Percentiles rank a stretch among this genome's conserved stretches.
These are phyloP conservation scores for Peromyscus leucopus DNA, from an alignment of 2,113 vertebrate species.

Conservation along the genomic window DNA sequence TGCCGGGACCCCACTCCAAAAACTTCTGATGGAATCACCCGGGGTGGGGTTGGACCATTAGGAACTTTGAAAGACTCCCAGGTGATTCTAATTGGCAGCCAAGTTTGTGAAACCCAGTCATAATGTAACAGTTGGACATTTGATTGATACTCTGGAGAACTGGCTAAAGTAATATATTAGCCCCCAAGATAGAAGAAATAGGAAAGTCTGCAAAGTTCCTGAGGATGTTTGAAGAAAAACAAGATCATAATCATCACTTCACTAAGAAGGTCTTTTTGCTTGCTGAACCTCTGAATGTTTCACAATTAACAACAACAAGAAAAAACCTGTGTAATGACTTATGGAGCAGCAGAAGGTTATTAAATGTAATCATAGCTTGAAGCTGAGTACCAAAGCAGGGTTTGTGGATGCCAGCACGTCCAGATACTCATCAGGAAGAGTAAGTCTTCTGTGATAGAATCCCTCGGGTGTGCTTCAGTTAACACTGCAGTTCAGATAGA, in stretches of 20 bases:
- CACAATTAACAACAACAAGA: not conserved
- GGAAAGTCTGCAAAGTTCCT: constrained; percentile 46
- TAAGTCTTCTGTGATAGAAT: constrained; percentile 52
- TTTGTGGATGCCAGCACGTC: not conserved
- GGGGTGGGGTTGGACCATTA: constrained; percentile 11
- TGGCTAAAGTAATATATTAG: constrained; percentile 46
- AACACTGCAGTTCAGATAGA: constrained; percentile 19
- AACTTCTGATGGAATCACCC: constrained; percentile 48
- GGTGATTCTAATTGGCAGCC: constrained; percentile 48
- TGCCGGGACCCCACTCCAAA: constrained; percentile 61
- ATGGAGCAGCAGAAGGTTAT: constrained; percentile 53
- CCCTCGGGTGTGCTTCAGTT: constrained; percentile 19
- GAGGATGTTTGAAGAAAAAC: constrained; percentile 57
- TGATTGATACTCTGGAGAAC: constrained; percentile 46
- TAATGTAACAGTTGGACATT: constrained; percentile 57
- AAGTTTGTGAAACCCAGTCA: constrained; percentile 19
- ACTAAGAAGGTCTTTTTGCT: not conserved
- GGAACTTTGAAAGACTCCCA: constrained; percentile 57
- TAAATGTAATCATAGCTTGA: constrained; percentile 47
- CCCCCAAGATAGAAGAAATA: constrained; percentile 31
- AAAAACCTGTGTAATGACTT: constrained; percentile 4
- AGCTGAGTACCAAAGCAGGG: not conserved
- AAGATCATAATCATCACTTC: constrained; percentile 29
- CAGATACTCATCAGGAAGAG: not conserved
- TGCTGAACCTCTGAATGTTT: constrained; percentile 22